A percentile compares a stretch with the other conserved stretches of the same genome.
These are phyloP conservation scores for Eupithecia subumbrata DNA, from an alignment of 2,888 invertebrate species.

Conservation along the genomic window DNA sequence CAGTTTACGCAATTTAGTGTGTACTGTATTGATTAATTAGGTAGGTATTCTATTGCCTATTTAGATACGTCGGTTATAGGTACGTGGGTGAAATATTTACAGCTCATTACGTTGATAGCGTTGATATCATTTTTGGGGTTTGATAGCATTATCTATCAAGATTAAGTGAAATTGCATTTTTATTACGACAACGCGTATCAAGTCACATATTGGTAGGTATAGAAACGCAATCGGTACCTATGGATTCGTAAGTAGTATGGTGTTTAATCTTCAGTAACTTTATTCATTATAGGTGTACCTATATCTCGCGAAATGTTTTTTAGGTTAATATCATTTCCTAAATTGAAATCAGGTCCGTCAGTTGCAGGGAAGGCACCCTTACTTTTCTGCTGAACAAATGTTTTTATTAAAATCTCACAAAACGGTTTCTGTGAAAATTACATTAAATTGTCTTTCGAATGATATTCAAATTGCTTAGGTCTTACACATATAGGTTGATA, in stretches of 20 bases:
- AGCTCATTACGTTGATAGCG: conserved; percentile 1
- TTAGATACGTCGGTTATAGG: background rate
- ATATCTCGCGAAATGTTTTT: no score
- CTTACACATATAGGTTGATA: background rate
- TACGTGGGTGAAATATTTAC: background rate
- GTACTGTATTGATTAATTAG: conserved; percentile 22
- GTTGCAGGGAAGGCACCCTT: no score
- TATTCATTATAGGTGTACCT: no score
- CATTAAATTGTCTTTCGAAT: background rate
- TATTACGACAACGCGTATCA: background rate
- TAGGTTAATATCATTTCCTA: no score
- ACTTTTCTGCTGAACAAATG: no score
- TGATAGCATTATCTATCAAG: background rate
- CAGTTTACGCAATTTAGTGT: conserved; percentile 32
- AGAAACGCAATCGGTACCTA: background rate
- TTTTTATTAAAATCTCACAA: no score
- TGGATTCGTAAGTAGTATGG: no score
- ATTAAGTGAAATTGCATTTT: conserved; percentile 6
- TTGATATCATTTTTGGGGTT: conserved; percentile 1
- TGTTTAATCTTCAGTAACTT: no score
- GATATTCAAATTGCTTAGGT: background rate
- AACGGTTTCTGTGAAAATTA: no score
- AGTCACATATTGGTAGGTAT: background rate
- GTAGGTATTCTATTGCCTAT: conserved; percentile 11
- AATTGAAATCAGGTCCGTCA: no score